phyloP scores from a whole-genome alignment of 1,140 invertebrate species.

The Catajapyx aquilonaris region DNA sequence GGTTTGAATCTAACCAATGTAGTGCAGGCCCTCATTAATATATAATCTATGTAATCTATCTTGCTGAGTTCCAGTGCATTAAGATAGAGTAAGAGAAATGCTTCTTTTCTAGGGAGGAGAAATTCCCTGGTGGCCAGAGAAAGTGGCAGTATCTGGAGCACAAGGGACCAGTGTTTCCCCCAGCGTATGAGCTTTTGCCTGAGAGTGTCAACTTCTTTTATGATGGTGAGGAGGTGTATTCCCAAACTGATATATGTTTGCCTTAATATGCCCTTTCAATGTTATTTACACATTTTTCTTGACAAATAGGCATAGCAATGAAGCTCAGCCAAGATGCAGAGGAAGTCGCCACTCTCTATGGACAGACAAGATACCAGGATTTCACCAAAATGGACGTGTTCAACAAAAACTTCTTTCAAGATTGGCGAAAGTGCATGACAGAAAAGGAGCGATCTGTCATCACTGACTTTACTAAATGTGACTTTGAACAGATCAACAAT shows the following conservation, averaged over 20 bases:
- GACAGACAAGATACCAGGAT: slow-evolving; percentile 94
- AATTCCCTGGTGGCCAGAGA: slow-evolving; percentile 89
- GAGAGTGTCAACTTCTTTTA: slow-evolving; percentile 69
- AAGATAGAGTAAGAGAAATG: no score
- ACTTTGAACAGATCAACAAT: slow-evolving; percentile 74
- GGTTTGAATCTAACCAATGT: no score
- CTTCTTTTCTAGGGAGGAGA: no score
- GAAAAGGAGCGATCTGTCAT: slow-evolving; percentile 55
- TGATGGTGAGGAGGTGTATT: no score
- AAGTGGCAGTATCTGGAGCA: no score
- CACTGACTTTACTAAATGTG: slow-evolving; percentile 75
- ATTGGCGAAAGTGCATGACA: slow-evolving; percentile 81
- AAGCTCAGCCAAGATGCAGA: slow-evolving; percentile 60
- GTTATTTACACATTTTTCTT: no score
- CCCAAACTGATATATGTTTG: slow-evolving; percentile 83
- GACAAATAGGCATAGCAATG: slow-evolving; percentile 53
- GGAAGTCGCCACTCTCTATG: slow-evolving; percentile 96
- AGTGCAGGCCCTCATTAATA: no score
- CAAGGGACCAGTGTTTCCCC: slow-evolving; percentile 95
- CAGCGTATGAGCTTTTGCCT: slow-evolving; percentile 78
- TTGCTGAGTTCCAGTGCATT: no score
- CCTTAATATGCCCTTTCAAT: no score
- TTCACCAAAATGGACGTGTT: slow-evolving; percentile 90
- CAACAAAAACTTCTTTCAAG: slow-evolving; percentile 93
- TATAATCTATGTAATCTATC: no score